These are phyloP conservation scores for Eurystomus gularis DNA, from an alignment of 2,113 vertebrate species.

Conservation along the genomic window DNA sequence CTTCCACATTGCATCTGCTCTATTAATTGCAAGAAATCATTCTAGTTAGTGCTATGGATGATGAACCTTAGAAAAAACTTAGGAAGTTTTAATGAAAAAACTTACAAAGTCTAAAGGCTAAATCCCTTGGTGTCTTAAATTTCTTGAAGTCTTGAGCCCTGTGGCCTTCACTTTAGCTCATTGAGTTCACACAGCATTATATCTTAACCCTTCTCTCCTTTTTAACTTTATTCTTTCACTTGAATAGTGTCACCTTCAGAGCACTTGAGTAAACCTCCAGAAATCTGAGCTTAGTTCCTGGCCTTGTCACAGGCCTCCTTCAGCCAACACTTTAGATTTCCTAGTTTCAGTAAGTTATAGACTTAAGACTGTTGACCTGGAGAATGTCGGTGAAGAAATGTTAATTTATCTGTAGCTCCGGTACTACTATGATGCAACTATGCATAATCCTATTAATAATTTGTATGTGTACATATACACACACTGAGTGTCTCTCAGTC, in stretches of 20 bases:
- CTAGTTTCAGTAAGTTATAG: background rate
- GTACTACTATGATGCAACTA: background rate
- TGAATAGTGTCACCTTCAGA: background rate
- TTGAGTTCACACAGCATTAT: background rate
- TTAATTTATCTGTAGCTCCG: background rate
- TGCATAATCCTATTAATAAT: background rate
- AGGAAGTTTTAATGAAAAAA: no score
- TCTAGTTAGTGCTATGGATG: background rate
- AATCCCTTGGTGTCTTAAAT: background rate
- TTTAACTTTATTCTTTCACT: background rate
- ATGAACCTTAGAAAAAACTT: background rate
- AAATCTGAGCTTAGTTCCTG: background rate
- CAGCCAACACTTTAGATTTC: background rate
- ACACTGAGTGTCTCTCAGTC: background rate
- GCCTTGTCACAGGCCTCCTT: background rate
- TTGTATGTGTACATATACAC: background rate
- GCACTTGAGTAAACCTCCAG: background rate
- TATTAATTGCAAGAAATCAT: background rate
- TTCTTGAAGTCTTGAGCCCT: background rate
- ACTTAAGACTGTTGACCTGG: background rate
- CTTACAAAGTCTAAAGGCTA: background rate
- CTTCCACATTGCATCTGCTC: background rate
- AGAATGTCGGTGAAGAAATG: background rate
- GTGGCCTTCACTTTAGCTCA: background rate
- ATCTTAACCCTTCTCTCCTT: background rate